Conservation (phyloP, 2,797 vertebrate genomes). For the Trichosurus vulpecula region DNA sequence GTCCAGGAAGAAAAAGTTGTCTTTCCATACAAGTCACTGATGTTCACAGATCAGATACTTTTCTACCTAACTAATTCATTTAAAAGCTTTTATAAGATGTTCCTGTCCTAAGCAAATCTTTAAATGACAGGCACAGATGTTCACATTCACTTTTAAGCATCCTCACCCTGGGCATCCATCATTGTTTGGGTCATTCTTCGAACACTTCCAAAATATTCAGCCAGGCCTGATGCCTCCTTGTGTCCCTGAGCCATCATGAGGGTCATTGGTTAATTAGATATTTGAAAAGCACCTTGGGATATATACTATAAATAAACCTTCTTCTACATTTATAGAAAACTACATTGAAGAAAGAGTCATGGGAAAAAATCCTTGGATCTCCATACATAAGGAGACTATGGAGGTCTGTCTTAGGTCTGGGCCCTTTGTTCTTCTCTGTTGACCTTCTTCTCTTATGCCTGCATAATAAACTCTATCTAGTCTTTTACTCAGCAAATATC, state of each 20-base stretch:
- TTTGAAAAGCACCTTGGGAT: conserved; percentile 80
- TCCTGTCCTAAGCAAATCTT: conserved; percentile 54
- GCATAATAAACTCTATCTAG: conserved; percentile 12
- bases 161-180: conserved; percentile 61
- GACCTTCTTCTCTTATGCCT: neutral
- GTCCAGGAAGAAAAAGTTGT: conserved; percentile 21
- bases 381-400: conserved; percentile 27
- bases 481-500: neutral
- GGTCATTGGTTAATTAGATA: conserved; percentile 78
- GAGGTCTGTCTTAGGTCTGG: conserved; percentile 49
- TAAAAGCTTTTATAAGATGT: conserved; percentile 51
- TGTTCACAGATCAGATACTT: conserved; percentile 47
- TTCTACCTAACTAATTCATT: conserved; percentile 38
- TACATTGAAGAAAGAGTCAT: conserved; percentile 67
- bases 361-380: conserved; percentile 70
- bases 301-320: conserved; percentile 75
- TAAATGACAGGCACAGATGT: conserved; percentile 76
- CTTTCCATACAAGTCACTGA: neutral
- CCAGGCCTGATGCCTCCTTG: conserved; percentile 68
- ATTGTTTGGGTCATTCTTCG: conserved; percentile 62
- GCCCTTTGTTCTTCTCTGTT: conserved; percentile 9
- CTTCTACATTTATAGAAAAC: conserved; percentile 76
- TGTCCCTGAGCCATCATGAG: conserved; percentile 58
- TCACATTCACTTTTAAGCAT: conserved; percentile 63
- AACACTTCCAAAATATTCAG: conserved; percentile 61